A percentile compares a stretch with the other conserved stretches of the same genome.
Conservation (phyloP, 2,113 vertebrate genomes). For the Cromileptes altivelis region DNA sequence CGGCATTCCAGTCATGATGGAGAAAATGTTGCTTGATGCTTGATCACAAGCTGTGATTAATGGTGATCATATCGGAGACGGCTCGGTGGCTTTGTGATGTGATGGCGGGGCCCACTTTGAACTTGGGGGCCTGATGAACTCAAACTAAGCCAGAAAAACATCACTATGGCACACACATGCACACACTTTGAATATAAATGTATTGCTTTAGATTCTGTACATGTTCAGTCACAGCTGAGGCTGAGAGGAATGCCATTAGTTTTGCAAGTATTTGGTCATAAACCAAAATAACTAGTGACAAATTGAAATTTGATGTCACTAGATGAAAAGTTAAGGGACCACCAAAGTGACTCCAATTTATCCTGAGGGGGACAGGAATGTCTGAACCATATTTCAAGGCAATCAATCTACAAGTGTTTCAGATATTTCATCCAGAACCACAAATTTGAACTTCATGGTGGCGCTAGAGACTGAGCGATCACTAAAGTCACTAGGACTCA, state of each 20-base stretch:
- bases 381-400: not conserved
- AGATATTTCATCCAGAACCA: not conserved
- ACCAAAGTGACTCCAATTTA: not conserved
- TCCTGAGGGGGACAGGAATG: too few relatives aligned
- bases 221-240: constrained; percentile 13
- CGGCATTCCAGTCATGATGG: constrained; percentile 65
- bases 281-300: not conserved
- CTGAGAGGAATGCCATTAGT: not conserved
- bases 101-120: constrained; percentile 68
- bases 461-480: not conserved
- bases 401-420: not conserved
- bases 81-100: constrained; percentile 65
- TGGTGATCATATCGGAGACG: constrained; percentile 66
- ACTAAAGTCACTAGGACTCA: not conserved
- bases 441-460: not conserved
- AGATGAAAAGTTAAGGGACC: not conserved
- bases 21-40: constrained; percentile 53
- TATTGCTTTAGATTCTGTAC: constrained; percentile 35
- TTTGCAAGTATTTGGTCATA: not conserved
- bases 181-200: constrained; percentile 28
- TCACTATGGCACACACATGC: constrained; percentile 31
- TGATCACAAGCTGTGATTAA: constrained; percentile 77
- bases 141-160: constrained; percentile 56
- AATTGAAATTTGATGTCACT: not conserved
- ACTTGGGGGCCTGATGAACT: constrained; percentile 53